Percentiles rank a stretch among this genome's conserved stretches.
Evolutionary conservation across 2,113 vertebrate species (phyloP).

Genomic region (Sclerurus mexicanus): DNA sequence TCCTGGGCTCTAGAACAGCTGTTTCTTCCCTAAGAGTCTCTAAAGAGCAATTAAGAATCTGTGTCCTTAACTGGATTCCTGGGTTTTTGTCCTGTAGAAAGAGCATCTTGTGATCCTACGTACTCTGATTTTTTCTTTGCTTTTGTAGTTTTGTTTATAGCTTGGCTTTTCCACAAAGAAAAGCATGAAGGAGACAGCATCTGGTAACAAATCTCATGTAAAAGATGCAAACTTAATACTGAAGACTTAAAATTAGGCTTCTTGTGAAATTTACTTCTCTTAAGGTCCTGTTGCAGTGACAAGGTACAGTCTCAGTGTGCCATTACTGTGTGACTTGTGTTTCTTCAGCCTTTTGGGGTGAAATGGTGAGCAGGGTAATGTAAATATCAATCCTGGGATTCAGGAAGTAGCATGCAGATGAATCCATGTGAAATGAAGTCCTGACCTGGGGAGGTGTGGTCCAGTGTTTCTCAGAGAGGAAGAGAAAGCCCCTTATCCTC

Average conservation of each 20-base stretch:
- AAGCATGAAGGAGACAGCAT: accelerated
- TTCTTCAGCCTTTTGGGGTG: neutral
- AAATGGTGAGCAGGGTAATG: neutral
- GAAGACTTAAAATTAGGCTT: neutral
- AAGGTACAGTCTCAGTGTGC: accelerated
- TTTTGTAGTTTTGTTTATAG: neutral
- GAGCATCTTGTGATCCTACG: neutral
- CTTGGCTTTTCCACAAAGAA: neutral
- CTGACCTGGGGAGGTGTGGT: neutral
- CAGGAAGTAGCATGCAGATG: neutral
- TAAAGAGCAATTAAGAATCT: slow-evolving; percentile 27
- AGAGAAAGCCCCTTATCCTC: neutral
- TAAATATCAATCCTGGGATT: neutral
- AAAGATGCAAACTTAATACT: neutral
- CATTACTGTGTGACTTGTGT: neutral
- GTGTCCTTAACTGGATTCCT: slow-evolving; percentile 18
- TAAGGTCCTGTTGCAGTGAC: neutral
- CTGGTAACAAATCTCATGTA: neutral
- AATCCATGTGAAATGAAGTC: neutral
- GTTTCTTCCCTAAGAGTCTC: neutral
- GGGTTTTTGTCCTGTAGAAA: neutral
- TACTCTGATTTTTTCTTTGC: neutral
- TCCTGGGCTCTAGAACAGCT: neutral
- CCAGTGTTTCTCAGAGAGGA: neutral
- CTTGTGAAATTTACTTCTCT: neutral